Evolutionary conservation across 2,888 invertebrate genomes (phyloP).

Genomic region (Panopea generosa): DNA sequence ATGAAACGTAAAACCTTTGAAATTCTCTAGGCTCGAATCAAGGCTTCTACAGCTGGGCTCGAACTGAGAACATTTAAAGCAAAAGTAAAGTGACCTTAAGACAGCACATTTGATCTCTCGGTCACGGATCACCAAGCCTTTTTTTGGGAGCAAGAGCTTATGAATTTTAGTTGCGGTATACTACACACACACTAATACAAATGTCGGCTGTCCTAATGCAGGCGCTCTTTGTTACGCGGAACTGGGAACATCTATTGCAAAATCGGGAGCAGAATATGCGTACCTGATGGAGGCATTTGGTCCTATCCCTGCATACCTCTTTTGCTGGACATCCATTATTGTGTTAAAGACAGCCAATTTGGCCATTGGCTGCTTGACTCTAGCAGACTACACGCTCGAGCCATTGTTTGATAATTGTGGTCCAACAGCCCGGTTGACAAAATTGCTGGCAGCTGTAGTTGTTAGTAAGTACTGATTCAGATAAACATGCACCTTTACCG

Average conservation of each 20-base stretch:
- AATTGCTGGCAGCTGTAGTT: slow-evolving; percentile 65
- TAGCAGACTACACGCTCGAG: slow-evolving; percentile 73
- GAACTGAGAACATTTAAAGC: neutral
- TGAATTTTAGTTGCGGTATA: no score
- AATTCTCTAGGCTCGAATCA: no score
- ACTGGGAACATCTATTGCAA: slow-evolving; percentile 91
- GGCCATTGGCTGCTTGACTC: slow-evolving; percentile 85
- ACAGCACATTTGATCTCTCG: no score
- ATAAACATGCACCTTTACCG: no score
- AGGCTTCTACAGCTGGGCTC: neutral
- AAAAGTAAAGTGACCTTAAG: no score
- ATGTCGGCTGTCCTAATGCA: no score
- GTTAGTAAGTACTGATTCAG: slow-evolving; percentile 71
- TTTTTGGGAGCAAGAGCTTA: no score
- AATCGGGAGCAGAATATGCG: slow-evolving; percentile 93
- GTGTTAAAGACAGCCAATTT: slow-evolving; percentile 81
- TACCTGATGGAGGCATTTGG: slow-evolving; percentile 86
- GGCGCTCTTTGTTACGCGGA: slow-evolving; percentile 93
- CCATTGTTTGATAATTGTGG: slow-evolving; percentile 76
- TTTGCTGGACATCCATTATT: slow-evolving; percentile 87
- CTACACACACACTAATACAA: slow-evolving; percentile 14
- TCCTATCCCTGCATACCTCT: slow-evolving; percentile 86
- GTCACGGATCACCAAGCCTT: no score
- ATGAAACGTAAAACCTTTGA: no score
- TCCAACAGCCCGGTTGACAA: slow-evolving; percentile 64